Percentiles rank a stretch among this genome's conserved stretches.
phyloP scores from a whole-genome alignment of 23 tunicate genomes.

The Pegea sp. region DNA sequence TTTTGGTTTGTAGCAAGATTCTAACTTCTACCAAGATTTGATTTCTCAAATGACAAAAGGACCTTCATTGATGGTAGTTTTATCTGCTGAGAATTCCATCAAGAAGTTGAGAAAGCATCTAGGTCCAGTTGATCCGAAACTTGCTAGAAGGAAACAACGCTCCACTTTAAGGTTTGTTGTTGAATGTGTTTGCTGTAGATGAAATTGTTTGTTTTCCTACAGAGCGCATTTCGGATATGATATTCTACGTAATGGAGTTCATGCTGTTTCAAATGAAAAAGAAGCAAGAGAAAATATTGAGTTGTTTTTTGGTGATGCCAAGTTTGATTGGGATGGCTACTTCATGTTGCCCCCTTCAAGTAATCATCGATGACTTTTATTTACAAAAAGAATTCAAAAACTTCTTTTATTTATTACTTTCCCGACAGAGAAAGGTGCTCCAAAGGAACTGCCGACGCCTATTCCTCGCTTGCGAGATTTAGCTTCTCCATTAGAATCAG shows the following conservation, averaged over 20 bases:
- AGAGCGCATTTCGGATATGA: slow-evolving; percentile 79
- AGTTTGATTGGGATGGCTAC: slow-evolving; percentile 81
- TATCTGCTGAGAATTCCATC: slow-evolving; percentile 79
- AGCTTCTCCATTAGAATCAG: too few species aligned
- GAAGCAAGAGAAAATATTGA: slow-evolving; percentile 52
- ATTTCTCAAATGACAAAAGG: slow-evolving; percentile 92
- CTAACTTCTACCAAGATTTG: slow-evolving; percentile 60
- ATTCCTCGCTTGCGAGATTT: too few species aligned
- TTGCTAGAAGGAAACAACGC: slow-evolving; percentile 37
- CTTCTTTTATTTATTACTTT: too few species aligned
- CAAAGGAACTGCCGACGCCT: too few species aligned
- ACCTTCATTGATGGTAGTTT: slow-evolving; percentile 48
- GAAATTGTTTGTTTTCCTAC: slow-evolving; percentile 1
- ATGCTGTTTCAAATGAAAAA: slow-evolving; percentile 38
- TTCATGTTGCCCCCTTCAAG: not conserved
- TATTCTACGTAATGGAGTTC: slow-evolving; percentile 69
- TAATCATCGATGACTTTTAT: too few species aligned
- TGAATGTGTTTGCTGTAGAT: not conserved
- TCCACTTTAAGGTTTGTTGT: slow-evolving; percentile 41
- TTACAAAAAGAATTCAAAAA: too few species aligned
- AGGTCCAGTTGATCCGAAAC: slow-evolving; percentile 88
- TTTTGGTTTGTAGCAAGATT: slow-evolving; percentile 33
- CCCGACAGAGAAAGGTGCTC: too few species aligned
- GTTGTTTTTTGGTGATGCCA: slow-evolving; percentile 45
- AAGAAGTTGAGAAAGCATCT: slow-evolving; percentile 42